Base-by-base conservation (phyloP, 2,113 vertebrate species). In the Gymnogyps californianus region DNA sequence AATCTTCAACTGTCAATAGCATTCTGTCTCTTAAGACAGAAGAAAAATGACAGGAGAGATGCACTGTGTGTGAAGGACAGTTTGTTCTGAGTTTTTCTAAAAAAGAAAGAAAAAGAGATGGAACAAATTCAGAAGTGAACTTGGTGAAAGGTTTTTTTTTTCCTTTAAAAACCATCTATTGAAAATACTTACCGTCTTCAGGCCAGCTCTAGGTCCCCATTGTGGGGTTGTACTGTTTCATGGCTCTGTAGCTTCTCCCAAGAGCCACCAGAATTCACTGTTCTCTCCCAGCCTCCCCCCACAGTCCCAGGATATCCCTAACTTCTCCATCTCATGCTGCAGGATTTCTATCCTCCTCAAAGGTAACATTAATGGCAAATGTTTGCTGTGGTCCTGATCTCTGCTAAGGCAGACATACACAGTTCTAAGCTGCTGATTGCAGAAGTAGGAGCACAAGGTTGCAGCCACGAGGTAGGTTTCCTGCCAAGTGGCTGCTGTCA, bases 161-260 rank as follows among this genome's bases (percentile, higher is more conserved):
- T 46, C n/a, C n/a, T 79, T 89, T 61, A 40, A 58, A 94, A 86
- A 54, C 0, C 38, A 71, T 17, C 24, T 57, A 28, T 3, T 76
- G 75, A 88, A 82, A 93, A 87, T 38, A 96, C 95, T 97, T 97
- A 96, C 94, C 91, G 0, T 87, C 38, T 79, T 49, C 84, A 78
- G 72, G 83, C 47, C 92, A 96, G 47, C 42, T 84, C 61, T 69
- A 72, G 22, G 34, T 86, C 47, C 77, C 47, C 78, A 46, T 1
- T 49, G 49, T 77, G 62, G 80, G 81, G 69, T 15, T 65, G 19
- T 34, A 46, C 16, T 19, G 22, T 72, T 87, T 54, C 40, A 31
- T 1, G 38, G 59, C 64, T 84, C 74, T 92, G 77, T 24, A 62
- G 77, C 49, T 76, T 70, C 46, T 87, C 66, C 36, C 32, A 71